Evolutionary conservation across 2,888 invertebrate species (phyloP).

Genomic region (Artemia sp.): DNA sequence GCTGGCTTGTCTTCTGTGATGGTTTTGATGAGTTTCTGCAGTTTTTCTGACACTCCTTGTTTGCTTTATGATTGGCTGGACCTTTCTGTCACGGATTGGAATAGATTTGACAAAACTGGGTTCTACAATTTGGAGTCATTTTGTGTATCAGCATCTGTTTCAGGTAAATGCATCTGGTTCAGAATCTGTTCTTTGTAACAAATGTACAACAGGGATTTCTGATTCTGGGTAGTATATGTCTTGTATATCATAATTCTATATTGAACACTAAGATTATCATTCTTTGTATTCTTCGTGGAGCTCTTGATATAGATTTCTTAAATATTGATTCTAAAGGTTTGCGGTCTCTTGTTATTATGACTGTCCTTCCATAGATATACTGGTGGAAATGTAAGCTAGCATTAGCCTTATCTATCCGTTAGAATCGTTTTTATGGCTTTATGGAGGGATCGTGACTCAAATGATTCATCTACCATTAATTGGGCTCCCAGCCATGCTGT

Average conservation of each 20-base stretch:
- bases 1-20: not conserved
- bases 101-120: not conserved
- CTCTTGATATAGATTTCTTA: slow-evolving; percentile 4
- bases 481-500: too few relatives aligned
- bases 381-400: slow-evolving; percentile 2
- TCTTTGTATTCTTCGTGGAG: slow-evolving; percentile 7
- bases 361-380: slow-evolving; percentile 13
- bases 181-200: too few relatives aligned
- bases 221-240: not conserved
- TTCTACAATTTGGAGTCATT: not conserved
- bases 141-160: not conserved
- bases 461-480: too few relatives aligned
- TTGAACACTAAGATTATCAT: too few relatives aligned
- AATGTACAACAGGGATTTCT: not conserved
- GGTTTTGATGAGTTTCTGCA: slow-evolving; percentile 13
- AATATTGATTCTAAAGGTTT: slow-evolving; percentile 13
- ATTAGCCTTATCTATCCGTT: too few relatives aligned
- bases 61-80: not conserved
- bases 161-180: not conserved
- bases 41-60: not conserved
- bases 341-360: slow-evolving; percentile 5
- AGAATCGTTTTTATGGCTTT: too few relatives aligned
- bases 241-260: slow-evolving; percentile 10
- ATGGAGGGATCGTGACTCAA: too few relatives aligned
- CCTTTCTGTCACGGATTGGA: slow-evolving; percentile 1